These are phyloP conservation scores for Drosophila birchii DNA, from an alignment of 2,888 invertebrate species.

Conservation along the genomic window DNA sequence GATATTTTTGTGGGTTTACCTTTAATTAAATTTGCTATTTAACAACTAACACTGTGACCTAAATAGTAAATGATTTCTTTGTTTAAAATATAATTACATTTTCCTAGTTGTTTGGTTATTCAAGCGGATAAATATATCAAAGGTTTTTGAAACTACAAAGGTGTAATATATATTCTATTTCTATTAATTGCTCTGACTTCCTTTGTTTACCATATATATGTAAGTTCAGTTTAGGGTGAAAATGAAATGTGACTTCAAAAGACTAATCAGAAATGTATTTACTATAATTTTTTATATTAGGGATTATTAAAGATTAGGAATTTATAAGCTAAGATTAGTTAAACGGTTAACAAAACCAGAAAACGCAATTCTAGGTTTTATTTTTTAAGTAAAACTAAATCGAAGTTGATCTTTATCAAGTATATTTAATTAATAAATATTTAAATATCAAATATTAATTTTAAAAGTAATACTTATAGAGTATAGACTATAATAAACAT, in stretches of 20 bases:
- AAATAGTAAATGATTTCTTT: neutral
- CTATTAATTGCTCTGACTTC: neutral
- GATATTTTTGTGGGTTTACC: neutral
- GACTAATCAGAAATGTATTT: neutral
- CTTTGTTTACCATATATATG: neutral
- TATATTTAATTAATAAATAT: too few relatives aligned
- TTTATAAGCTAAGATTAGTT: too few relatives aligned
- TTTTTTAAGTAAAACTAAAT: neutral
- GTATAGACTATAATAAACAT: too few relatives aligned
- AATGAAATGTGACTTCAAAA: neutral
- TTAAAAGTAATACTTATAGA: too few relatives aligned
- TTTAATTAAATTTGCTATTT: neutral
- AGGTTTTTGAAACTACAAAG: neutral
- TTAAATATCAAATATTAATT: too few relatives aligned
- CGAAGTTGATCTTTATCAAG: too few relatives aligned
- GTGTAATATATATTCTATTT: neutral
- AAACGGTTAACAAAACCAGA: too few relatives aligned
- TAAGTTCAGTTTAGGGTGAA: neutral
- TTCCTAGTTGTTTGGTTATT: neutral
- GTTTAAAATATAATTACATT: neutral
- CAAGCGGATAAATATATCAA: conserved; percentile 1
- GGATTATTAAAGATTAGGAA: too few relatives aligned
- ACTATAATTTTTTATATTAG: too few relatives aligned
- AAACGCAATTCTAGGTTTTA: too few relatives aligned
- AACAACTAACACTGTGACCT: neutral